Conservation (phyloP, 2,113 vertebrate genomes). For the Lepus americanus region DNA sequence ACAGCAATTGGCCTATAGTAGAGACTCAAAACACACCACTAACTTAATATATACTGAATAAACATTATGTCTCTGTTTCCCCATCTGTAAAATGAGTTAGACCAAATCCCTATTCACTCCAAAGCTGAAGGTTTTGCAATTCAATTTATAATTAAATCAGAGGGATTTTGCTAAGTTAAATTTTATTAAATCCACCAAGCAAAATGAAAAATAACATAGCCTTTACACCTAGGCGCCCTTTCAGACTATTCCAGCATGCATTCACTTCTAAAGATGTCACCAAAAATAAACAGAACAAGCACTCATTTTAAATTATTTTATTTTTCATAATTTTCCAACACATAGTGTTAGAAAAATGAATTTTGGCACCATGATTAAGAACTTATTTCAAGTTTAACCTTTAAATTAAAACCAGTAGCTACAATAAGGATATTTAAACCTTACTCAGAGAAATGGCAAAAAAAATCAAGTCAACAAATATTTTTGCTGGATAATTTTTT, state of each 20-base stretch:
- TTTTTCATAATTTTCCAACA: conserved; percentile 88
- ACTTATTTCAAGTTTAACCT: conserved; percentile 88
- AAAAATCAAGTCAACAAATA: conserved; percentile 79
- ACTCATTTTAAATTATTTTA: conserved; percentile 84
- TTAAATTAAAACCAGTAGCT: conserved; percentile 91
- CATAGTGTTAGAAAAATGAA: conserved; percentile 80
- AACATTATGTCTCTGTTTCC: background rate
- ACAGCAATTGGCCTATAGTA: background rate
- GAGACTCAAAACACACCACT: background rate
- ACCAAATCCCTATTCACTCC: background rate
- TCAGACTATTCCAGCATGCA: background rate
- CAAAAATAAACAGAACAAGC: conserved; percentile 49
- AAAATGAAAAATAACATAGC: background rate
- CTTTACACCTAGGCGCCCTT: background rate
- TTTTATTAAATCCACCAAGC: conserved; percentile 1
- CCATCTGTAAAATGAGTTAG: background rate
- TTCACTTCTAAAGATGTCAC: background rate
- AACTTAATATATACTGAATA: background rate
- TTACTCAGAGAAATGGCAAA: conserved; percentile 79
- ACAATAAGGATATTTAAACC: conserved; percentile 85
- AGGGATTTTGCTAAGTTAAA: background rate
- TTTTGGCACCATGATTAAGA: conserved; percentile 85
- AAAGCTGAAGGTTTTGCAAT: background rate
- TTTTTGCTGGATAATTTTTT: conserved; percentile 40
- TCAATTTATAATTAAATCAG: conserved; percentile 6